Base-by-base conservation (phyloP, 23 tunicate genomes). In the Aplidium turbinatum region DNA sequence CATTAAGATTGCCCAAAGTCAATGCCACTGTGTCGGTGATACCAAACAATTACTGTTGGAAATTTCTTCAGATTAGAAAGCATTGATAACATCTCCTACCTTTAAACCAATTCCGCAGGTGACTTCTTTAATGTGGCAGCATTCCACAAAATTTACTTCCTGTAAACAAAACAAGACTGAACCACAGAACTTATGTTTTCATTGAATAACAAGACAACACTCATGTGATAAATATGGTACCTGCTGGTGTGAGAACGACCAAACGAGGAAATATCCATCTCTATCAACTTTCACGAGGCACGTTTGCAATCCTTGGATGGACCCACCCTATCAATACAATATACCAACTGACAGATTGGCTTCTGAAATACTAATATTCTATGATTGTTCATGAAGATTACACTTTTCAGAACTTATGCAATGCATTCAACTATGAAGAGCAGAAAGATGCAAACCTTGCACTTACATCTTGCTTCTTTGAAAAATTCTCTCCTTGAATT, bases 71-170 rank as follows among this genome's bases (percentile, higher is more conserved):
- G 9, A 42, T 42, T 42, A 9, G 9, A 13, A 9, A 42, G 48
- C 48, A 42, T 9, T 9, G 36, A 27, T 16, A 3, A 11, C n/a
- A 16, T 42, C 16, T 9, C 16, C 13, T 45, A 86, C 93, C 76
- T 78, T 86, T 33, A 72, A 39, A 23, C 70, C 76, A 23, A 80
- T 32, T 52, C 85, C 93, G 13, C 57, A 36, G 20, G 35, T 72
- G 13, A 78, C 79, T 73, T 86, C 93, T 36, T 68, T 52, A 33
- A 86, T 86, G 30, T 79, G 80, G 23, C 68, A 62, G 68, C 69
- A 63, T 72, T 86, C 93, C 56, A 86, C 53, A 62, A 54, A 39
- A 29, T 86, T 66, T 25, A 72, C 35, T 78, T 86, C 93, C 93
- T 86, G 58, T 9, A 65, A 65, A 35, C n/a, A 61, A n/a, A n/a